Evolutionary conservation across 23 tunicate genomes (phyloP), one percentile per base, ranked within the genome.

Genomic region (Diplosoma virens): DNA sequence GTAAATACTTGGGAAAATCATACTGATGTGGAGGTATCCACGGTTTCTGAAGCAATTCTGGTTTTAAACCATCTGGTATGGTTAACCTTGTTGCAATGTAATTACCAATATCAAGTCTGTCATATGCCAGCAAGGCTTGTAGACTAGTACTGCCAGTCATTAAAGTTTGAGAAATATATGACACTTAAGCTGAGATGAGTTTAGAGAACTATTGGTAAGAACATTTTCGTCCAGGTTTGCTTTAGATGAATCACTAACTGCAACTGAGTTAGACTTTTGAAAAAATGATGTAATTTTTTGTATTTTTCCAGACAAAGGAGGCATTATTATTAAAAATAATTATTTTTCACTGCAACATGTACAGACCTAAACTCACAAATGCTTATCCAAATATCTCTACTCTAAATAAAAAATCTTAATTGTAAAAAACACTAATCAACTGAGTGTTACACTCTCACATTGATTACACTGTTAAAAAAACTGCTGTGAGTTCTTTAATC

Each of bases 21-120:
- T 65, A 31, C 37, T 65, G 71, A 65, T 11, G 20, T 22, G 37
- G 9, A 25, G 71, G 35, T 31, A 65, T 29, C 71, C 34, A 65
- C 71, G 37, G 71, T 22, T 65, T 65, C 37, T 65, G 71, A 65
- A 28, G 71, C 35, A n/a, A 65, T 65, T 65, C 37, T 65, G 71
- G 7, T 65, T 65, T 65, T 14, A 65, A 65, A 65, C 71, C 6
- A 28, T 31, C 9, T 31, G 71, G 36, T 65, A 24, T 65, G 71
- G 35, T 65, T 7, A 65, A 65, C 37, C 71, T 65, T 65, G 71
- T 28, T 65, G 71, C 71, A 65, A 65, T 65, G n/a, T 28, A 65
- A 65, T 65, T 65, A 28, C 71, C 35, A 65, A 65, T 28, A 22
- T 65, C 35, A 29, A 65, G 20, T 65, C 37, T 65, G 71, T n/a